Base-by-base conservation (phyloP, 2,888 invertebrate species). In the Chouioia cunea region DNA sequence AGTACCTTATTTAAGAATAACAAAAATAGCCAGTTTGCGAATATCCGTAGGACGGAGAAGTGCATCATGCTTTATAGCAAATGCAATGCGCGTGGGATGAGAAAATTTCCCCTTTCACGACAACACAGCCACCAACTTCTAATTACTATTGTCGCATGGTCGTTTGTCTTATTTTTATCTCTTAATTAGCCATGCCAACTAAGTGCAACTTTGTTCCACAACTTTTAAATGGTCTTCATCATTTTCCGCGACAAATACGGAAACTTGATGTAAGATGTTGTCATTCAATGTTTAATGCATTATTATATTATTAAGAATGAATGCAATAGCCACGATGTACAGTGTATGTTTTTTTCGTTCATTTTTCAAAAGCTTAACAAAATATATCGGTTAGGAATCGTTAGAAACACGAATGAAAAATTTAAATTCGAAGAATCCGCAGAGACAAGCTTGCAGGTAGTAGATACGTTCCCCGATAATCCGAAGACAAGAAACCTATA, bases 41-140 rank as follows among this genome's bases (percentile, higher is more conserved):
- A 59, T n/a, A 44, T 27, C 18, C 68, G 68, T 69, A 65, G 68
- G 68, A 65, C 23, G 65, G 18, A 59, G n/a, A 27, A 10, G 36
- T 36, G 36, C 12, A 36, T 44, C 54, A 59, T 43, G 50, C 16
- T 27, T 6, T 27, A 44, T 36, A 27, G 15, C 43, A 66, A 54
- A 48, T 43, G n/a, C 18, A 56, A 64, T 62, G 56, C 52, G 69
- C 68, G 72, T 65, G 69, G 72, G 68, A 62, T 8, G 68, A 20
- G 62, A 65, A 65, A 72, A n/a, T n/a, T 72, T 72, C 69, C 62
- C 60, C 72, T 65, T 72, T 69, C 60, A 68, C 52, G 65, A 59
- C 22, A 12, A 36, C 36, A 36, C 1, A 60, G 65, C 58, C 68
- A 65, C 57, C 72, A 36, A 36, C 36, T 72, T 53, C 69, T 69